A percentile compares a stretch with the other conserved stretches of the same genome.
Conservation (phyloP, 2,113 vertebrate species). For the Salvelinus namaycush region DNA sequence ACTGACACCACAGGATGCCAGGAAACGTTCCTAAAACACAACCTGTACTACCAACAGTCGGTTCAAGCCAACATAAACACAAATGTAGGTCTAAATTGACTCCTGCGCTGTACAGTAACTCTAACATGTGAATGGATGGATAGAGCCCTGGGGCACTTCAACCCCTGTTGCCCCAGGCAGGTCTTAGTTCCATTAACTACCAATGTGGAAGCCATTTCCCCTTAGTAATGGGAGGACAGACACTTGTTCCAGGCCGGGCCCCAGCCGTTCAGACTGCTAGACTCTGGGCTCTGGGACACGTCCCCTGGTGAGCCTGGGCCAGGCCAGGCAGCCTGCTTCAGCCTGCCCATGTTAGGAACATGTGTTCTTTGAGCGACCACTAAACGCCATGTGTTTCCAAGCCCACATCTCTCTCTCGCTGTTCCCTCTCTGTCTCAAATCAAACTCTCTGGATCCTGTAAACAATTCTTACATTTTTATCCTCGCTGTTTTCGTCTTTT, state of each 20-base stretch:
- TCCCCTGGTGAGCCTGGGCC: background rate
- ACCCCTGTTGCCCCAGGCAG: conserved; percentile 23
- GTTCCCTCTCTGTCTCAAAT: conserved; percentile 27
- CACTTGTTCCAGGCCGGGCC: background rate
- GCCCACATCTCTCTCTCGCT: conserved; percentile 11
- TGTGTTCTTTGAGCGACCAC: too few relatives aligned
- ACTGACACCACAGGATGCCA: too few relatives aligned
- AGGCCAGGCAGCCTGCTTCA: background rate
- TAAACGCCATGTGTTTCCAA: too few relatives aligned
- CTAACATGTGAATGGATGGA: too few relatives aligned
- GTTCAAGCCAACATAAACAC: too few relatives aligned
- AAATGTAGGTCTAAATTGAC: too few relatives aligned
- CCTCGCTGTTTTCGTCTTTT: conserved; percentile 30
- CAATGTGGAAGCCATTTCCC: conserved; percentile 29
- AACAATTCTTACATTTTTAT: conserved; percentile 30
- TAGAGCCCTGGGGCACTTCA: too few relatives aligned
- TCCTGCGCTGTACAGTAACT: too few relatives aligned
- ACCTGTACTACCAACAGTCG: too few relatives aligned
- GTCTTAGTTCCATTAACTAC: conserved; percentile 13
- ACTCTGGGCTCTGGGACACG: too few relatives aligned
- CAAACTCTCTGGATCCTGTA: conserved; percentile 27
- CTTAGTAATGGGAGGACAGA: conserved; percentile 17
- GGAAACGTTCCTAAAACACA: too few relatives aligned
- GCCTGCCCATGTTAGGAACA: too few relatives aligned
- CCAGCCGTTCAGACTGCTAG: background rate